phyloP scores from a whole-genome alignment of 2,888 invertebrate species.

The Prosopocoilus inquinatus region DNA sequence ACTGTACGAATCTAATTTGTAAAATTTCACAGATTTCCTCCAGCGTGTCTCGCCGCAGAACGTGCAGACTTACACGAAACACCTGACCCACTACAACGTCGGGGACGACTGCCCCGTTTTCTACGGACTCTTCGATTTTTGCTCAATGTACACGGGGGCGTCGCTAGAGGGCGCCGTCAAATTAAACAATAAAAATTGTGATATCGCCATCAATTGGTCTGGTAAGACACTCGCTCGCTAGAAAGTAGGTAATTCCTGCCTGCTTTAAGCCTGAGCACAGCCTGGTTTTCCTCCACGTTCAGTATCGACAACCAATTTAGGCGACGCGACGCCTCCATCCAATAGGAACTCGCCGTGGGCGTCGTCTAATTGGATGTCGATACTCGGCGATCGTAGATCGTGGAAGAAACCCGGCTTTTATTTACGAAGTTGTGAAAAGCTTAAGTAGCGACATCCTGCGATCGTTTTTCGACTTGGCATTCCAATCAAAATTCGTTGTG shows the following conservation, averaged over 20 bases:
- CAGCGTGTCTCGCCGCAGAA: conserved; percentile 95
- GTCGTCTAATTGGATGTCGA: no score
- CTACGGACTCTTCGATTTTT: conserved; percentile 97
- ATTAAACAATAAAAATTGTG: conserved; percentile 90
- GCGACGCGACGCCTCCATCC: no score
- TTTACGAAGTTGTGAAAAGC: no score
- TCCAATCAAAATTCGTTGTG: conserved; percentile 14
- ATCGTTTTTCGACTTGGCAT: no score
- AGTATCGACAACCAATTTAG: no score
- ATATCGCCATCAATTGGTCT: conserved; percentile 99
- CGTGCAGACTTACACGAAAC: conserved; percentile 89
- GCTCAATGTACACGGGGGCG: conserved; percentile 97
- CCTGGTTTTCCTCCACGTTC: no score
- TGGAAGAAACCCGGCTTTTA: no score
- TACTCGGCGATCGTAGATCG: no score
- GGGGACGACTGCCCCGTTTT: conserved; percentile 97
- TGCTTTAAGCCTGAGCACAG: no score
- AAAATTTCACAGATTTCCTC: conserved; percentile 71
- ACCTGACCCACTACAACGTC: conserved; percentile 91
- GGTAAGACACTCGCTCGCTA: conserved; percentile 45
- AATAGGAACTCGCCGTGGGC: no score
- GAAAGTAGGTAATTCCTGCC: no score
- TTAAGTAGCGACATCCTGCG: no score
- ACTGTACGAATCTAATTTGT: neutral
- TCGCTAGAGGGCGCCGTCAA: conserved; percentile 96